phyloP scores from a whole-genome alignment of 2,113 vertebrate species.

The Amblyopsis rosae region DNA sequence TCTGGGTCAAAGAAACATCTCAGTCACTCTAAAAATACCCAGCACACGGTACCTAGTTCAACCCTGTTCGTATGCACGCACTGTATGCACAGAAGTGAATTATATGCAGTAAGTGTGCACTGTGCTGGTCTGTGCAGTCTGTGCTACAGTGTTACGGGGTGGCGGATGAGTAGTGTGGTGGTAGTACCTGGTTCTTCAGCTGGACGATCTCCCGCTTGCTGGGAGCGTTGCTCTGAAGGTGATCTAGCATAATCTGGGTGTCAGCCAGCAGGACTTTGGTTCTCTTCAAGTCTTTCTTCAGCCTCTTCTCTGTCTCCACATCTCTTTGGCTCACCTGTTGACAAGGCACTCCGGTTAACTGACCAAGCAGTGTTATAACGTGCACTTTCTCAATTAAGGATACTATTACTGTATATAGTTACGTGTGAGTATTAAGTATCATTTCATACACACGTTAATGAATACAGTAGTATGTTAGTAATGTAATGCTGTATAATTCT shows the following conservation, averaged over 20 bases:
- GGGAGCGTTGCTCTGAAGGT: conserved; percentile 92
- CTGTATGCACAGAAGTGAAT: no score
- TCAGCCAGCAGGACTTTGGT: conserved; percentile 95
- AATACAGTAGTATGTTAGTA: no score
- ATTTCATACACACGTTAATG: no score
- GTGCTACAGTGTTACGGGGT: no score
- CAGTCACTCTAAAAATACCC: not conserved
- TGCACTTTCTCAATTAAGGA: no score
- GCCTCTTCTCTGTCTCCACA: conserved; percentile 90
- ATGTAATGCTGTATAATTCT: no score
- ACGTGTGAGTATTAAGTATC: no score
- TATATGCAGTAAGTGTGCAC: no score
- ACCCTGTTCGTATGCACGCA: not conserved
- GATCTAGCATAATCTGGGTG: conserved; percentile 97
- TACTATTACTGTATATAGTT: no score
- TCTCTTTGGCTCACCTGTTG: conserved; percentile 88
- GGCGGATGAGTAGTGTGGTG: conserved; percentile 3
- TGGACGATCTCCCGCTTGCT: conserved; percentile 96
- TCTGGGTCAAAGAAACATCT: conserved; percentile 22
- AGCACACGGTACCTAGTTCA: not conserved
- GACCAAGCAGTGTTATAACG: no score
- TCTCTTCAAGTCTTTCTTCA: conserved; percentile 94
- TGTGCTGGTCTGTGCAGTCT: no score
- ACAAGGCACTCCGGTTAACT: conserved; percentile 17
- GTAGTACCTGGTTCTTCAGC: conserved; percentile 93